Evolutionary conservation across 2,888 invertebrate genomes (phyloP).

Genomic region (Sycophila texana): DNA sequence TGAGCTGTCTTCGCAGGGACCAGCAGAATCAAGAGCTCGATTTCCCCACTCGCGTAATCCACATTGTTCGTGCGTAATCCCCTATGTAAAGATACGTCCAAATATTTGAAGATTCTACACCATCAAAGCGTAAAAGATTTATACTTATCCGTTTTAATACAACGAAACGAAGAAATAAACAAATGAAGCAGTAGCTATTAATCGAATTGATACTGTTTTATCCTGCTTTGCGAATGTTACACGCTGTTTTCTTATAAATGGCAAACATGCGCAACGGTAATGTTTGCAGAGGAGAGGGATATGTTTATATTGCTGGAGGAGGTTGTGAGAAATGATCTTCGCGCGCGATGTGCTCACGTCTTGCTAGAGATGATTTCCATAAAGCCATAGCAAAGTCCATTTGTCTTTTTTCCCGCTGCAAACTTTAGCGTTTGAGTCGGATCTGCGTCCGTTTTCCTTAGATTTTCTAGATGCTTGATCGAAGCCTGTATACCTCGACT

Average conservation of each 20-base stretch:
- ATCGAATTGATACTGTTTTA: too few species aligned
- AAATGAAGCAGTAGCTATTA: too few species aligned
- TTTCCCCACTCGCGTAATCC: slow-evolving; percentile 23
- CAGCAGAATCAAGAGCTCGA: slow-evolving; percentile 31
- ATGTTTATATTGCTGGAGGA: neutral
- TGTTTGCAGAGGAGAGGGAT: neutral
- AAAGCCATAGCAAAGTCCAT: slow-evolving; percentile 18
- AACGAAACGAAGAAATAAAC: neutral
- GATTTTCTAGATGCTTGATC: slow-evolving; percentile 38
- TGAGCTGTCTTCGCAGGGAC: slow-evolving; percentile 1
- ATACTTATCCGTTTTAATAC: too few species aligned
- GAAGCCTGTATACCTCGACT: too few species aligned
- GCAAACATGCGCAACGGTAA: too few species aligned
- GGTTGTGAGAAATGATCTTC: neutral
- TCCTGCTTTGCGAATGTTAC: neutral
- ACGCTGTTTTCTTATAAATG: too few species aligned
- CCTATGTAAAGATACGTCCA: neutral
- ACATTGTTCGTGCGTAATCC: slow-evolving; percentile 24
- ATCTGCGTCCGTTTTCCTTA: slow-evolving; percentile 19
- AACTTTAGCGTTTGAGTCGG: neutral
- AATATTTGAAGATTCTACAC: too few species aligned
- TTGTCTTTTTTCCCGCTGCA: slow-evolving; percentile 1
- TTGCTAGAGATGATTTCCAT: slow-evolving; percentile 48
- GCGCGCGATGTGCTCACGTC: slow-evolving; percentile 41
- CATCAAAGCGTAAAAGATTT: too few species aligned